These are phyloP conservation scores for Liolophura sinensis DNA, from an alignment of 1,140 invertebrate species.

Conservation along the genomic window DNA sequence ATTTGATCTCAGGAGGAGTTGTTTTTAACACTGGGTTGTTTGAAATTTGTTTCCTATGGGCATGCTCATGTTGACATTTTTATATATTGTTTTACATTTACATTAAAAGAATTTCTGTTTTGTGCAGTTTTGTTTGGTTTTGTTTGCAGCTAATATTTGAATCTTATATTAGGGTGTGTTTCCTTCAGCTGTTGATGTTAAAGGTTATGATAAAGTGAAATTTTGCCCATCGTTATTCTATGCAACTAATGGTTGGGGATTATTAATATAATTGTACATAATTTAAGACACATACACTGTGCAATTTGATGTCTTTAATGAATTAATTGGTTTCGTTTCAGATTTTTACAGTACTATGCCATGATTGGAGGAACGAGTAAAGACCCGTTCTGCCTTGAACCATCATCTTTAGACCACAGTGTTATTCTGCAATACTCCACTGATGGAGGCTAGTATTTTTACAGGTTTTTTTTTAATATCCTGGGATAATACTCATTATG, in stretches of 20 bases:
- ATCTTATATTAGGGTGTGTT: no score
- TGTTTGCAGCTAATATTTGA: no score
- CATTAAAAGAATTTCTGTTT: no score
- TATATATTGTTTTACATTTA: no score
- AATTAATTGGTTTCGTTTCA: slow-evolving; percentile 16
- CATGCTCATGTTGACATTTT: no score
- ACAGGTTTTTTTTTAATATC: not conserved
- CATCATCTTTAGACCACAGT: slow-evolving; percentile 35
- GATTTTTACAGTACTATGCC: slow-evolving; percentile 51
- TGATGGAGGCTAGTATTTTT: slow-evolving; percentile 35
- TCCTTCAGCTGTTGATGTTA: not conserved
- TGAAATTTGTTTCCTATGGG: no score
- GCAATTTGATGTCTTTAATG: not conserved
- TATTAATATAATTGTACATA: not conserved
- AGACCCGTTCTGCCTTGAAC: slow-evolving; percentile 26
- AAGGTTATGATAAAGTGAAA: not conserved
- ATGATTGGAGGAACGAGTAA: slow-evolving; percentile 38
- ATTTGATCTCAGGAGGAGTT: not conserved
- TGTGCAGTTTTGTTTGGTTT: no score
- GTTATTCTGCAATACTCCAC: slow-evolving; percentile 47
- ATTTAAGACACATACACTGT: not conserved
- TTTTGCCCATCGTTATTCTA: not conserved
- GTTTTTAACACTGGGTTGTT: not conserved
- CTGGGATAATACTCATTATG: not conserved
- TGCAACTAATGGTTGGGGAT: not conserved